Percentiles rank a stretch among this genome's conserved stretches.
These are phyloP conservation scores for Eulemur macaco DNA, from an alignment of 2,113 vertebrate species.

Conservation along the genomic window DNA sequence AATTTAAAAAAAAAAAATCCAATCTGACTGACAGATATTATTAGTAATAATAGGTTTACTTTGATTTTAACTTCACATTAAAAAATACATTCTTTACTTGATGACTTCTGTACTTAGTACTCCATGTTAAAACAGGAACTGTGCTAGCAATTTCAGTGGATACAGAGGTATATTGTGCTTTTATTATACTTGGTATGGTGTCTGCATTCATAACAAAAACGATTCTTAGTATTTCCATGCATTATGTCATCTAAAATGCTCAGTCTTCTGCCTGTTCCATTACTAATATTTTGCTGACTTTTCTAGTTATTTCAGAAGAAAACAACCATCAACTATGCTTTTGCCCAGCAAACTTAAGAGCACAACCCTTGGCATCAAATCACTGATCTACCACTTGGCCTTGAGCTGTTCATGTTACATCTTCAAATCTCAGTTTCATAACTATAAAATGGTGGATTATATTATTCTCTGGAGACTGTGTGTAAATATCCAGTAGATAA, in stretches of 20 bases:
- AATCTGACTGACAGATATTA: slow-evolving; percentile 76
- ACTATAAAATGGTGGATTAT: background rate
- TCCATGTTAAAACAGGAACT: slow-evolving; percentile 78
- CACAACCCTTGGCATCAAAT: background rate
- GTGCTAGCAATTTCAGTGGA: slow-evolving; percentile 66
- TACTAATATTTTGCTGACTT: background rate
- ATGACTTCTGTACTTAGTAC: slow-evolving; percentile 70
- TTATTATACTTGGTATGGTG: background rate
- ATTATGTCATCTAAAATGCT: background rate
- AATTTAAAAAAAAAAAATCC: slow-evolving; percentile 76
- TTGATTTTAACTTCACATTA: slow-evolving; percentile 80
- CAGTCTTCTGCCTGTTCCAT: background rate
- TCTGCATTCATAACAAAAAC: slow-evolving; percentile 14
- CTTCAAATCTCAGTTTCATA: background rate
- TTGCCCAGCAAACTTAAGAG: background rate
- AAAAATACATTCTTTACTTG: slow-evolving; percentile 70
- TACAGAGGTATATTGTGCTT: slow-evolving; percentile 17
- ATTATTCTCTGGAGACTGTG: background rate
- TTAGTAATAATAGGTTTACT: slow-evolving; percentile 81
- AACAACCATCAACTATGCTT: background rate
- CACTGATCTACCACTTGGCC: background rate
- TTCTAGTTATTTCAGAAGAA: slow-evolving; percentile 49
- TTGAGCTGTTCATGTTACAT: background rate
- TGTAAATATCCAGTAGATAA: background rate
- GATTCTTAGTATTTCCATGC: background rate